Evolutionary conservation across 2,113 vertebrate genomes (phyloP).

Genomic region (Leuciscus idus): DNA sequence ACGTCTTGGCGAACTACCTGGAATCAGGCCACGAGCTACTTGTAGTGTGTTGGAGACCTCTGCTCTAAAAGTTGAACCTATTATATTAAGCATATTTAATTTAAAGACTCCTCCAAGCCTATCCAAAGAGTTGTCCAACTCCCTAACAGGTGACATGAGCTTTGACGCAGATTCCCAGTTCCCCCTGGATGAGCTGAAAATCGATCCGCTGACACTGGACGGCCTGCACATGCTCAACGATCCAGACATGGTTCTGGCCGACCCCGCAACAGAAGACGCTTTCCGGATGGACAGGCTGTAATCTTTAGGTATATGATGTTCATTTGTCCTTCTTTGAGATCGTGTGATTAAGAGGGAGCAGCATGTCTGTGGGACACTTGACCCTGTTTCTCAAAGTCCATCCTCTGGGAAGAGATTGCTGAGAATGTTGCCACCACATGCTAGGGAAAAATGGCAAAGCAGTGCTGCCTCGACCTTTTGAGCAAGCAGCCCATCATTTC

Average conservation of each 20-base stretch:
- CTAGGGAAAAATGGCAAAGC: neutral
- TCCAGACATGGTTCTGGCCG: conserved; percentile 96
- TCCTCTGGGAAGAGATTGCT: conserved; percentile 16
- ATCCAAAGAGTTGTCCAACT: conserved; percentile 94
- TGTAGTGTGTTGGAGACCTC: too few species aligned
- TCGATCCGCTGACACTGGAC: conserved; percentile 95
- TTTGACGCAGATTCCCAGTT: conserved; percentile 97
- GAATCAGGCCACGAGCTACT: too few species aligned
- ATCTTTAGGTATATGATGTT: conserved; percentile 49
- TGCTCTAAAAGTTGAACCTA: neutral
- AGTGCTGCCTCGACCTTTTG: conserved; percentile 8
- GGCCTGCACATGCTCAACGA: conserved; percentile 99
- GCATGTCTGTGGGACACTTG: neutral
- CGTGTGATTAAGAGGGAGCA: conserved; percentile 10
- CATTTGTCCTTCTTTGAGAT: conserved; percentile 13
- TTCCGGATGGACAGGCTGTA: conserved; percentile 99
- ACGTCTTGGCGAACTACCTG: too few species aligned
- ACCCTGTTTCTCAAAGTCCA: conserved; percentile 8
- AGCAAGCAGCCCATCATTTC: conserved; percentile 6
- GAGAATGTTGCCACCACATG: conserved; percentile 6
- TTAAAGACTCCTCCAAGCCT: conserved; percentile 95
- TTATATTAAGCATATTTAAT: conserved; percentile 66
- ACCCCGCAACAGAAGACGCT: conserved; percentile 96
- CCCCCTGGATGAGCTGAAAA: conserved; percentile 97
- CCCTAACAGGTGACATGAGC: conserved; percentile 91